These are phyloP conservation scores for Trichechus manatus DNA, from an alignment of 2,113 vertebrate genomes.

Conservation along the genomic window DNA sequence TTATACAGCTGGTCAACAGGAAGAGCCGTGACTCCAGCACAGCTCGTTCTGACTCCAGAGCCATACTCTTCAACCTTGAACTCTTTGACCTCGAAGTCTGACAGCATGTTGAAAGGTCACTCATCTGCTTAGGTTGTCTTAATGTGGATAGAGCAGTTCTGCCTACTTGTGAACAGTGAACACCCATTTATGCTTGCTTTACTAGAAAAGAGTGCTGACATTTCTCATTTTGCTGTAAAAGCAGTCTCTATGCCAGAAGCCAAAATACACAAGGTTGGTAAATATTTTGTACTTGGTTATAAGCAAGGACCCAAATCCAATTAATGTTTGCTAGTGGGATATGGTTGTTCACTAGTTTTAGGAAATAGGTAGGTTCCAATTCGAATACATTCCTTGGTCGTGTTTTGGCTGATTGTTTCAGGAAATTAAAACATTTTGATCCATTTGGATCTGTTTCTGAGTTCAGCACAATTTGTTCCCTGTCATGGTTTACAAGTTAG, in stretches of 20 bases:
- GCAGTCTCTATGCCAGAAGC: constrained; percentile 65
- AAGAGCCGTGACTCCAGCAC: neutral
- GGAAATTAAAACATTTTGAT: constrained; percentile 64
- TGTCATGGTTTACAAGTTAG: constrained; percentile 10
- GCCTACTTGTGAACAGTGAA: neutral
- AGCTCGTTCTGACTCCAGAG: neutral
- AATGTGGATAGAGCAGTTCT: neutral
- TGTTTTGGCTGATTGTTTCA: constrained; percentile 59
- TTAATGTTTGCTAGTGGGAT: constrained; percentile 45
- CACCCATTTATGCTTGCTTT: constrained; percentile 61
- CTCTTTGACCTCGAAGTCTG: neutral
- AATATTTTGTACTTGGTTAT: constrained; percentile 78
- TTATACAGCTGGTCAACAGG: neutral
- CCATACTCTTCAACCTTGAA: neutral
- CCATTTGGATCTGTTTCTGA: constrained; percentile 46
- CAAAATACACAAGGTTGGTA: constrained; percentile 73
- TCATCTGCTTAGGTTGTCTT: neutral
- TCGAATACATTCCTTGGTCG: constrained; percentile 4
- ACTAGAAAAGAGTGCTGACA: constrained; percentile 71
- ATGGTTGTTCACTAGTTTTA: constrained; percentile 62
- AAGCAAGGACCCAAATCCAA: constrained; percentile 64
- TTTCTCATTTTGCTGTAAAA: constrained; percentile 65
- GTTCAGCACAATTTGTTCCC: constrained; percentile 67
- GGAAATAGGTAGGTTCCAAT: constrained; percentile 58
- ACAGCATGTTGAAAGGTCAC: neutral